Evolutionary conservation across 2,888 invertebrate species (phyloP).

Genomic region (Deilephila porcellus): DNA sequence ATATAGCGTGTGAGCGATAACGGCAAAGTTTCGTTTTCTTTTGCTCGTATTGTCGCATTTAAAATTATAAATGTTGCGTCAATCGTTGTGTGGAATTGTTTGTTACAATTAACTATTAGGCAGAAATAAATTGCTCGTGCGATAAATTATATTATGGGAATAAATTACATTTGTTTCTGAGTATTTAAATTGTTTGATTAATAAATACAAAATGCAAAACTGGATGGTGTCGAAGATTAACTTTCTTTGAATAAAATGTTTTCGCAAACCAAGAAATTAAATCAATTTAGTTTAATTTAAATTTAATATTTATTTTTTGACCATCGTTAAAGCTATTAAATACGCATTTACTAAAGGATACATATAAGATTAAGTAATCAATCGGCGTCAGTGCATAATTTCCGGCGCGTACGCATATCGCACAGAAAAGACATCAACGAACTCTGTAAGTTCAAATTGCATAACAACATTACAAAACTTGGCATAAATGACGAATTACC

Average conservation of each 20-base stretch:
- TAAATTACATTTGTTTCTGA: not conserved
- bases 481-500: slow-evolving; percentile 28
- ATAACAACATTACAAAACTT: slow-evolving; percentile 33
- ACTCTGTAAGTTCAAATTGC: slow-evolving; percentile 30
- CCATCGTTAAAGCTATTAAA: not conserved
- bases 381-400: slow-evolving; percentile 14
- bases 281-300: not conserved
- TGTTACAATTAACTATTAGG: not conserved
- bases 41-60: slow-evolving; percentile 26
- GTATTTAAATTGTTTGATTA: not conserved
- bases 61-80: slow-evolving; percentile 21
- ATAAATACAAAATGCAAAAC: not conserved
- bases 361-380: not conserved
- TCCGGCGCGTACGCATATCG: slow-evolving; percentile 37
- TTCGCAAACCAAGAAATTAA: not conserved
- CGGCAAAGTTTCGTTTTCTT: slow-evolving; percentile 24
- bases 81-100: not conserved
- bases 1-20: slow-evolving; percentile 2
- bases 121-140: not conserved
- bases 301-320: not conserved
- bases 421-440: slow-evolving; percentile 62
- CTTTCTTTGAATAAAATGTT: no score
- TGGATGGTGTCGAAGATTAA: no score
- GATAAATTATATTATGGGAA: not conserved
- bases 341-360: not conserved